A percentile compares a stretch with the other conserved stretches of the same genome.
Conservation (phyloP, 1,140 invertebrate genomes). For the Druon quercuslanigerum region DNA sequence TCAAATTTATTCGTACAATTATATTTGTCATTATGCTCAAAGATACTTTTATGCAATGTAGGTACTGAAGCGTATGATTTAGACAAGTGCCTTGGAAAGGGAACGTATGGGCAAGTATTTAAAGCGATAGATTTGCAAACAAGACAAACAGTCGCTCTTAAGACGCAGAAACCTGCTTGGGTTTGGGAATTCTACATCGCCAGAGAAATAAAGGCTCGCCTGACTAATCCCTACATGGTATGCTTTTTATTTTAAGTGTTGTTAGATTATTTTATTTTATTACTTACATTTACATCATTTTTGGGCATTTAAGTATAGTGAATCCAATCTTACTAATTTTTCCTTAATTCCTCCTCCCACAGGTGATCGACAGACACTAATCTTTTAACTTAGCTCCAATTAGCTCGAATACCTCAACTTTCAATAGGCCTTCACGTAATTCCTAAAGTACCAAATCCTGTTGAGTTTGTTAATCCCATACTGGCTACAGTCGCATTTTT, state of each 20-base stretch:
- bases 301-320: too few species aligned
- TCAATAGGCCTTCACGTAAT: too few species aligned
- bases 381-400: too few species aligned
- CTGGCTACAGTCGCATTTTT: too few species aligned
- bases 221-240: conserved; percentile 83
- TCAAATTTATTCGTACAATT: conserved; percentile 34
- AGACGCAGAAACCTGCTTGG: conserved; percentile 86
- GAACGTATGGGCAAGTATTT: conserved; percentile 84
- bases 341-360: too few species aligned
- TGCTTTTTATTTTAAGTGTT: conserved; percentile 40
- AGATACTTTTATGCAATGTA: conserved; percentile 41
- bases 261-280: background rate
- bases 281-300: too few species aligned
- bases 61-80: conserved; percentile 80
- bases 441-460: too few species aligned
- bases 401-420: too few species aligned
- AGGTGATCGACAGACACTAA: too few species aligned
- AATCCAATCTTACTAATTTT: too few species aligned
- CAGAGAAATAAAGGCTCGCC: conserved; percentile 83
- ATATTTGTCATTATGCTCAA: conserved; percentile 29
- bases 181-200: conserved; percentile 89
- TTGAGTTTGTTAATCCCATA: too few species aligned
- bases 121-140: conserved; percentile 78
- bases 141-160: conserved; percentile 81
- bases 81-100: conserved; percentile 84